Evolutionary conservation across 2,888 invertebrate genomes (phyloP), one percentile per base, ranked within the genome.

Genomic region (Andrena hattorfiana): DNA sequence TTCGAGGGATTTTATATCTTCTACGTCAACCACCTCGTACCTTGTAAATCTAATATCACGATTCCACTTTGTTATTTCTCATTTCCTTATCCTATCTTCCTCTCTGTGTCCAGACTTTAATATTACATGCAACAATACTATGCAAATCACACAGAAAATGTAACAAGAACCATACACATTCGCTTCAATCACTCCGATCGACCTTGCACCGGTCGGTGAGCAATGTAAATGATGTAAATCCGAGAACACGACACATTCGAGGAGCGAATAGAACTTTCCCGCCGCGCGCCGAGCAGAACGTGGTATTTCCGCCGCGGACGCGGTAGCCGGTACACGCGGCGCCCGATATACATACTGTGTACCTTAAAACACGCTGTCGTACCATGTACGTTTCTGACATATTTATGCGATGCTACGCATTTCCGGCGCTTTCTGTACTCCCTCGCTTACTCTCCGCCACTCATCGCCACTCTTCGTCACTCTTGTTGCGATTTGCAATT

Each of bases 31-130:
- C 72, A 59, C 32, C 49, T 66, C 76, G 16, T 75, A 72, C 62
- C 84, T 81, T 71, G 32, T 83, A 4, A 73, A 69, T 48, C 7
- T 35, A 20, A 71, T 48, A 42, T 42, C 54, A 56, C 48, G 5
- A 28, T 62, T 73, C 56, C 35, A 26, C n/a, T 54, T 64, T 62
- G 49, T 67, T 35, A 54, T 42, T 67, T 56, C 54, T 73, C 20
- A 32, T 35, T 48, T 73, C 62, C 48, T 26, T 56, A 20, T 68
- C 77, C 83, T 85, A 90, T 85, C n/a, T 89, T 90, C 92, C 93
- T 92, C 93, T 93, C 93, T 93, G 92, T 91, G 92, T 93, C 92
- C 93, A 92, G 89, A 92, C 54, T 82, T 76, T 26, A 88, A 87
- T 88, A 85, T 90, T 87, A 90, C 90, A 92, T 93, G 92, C 92